Evolutionary conservation across 1,140 invertebrate genomes (phyloP), one percentile per base, ranked within the genome.

Genomic region (Heliconius nattereri): DNA sequence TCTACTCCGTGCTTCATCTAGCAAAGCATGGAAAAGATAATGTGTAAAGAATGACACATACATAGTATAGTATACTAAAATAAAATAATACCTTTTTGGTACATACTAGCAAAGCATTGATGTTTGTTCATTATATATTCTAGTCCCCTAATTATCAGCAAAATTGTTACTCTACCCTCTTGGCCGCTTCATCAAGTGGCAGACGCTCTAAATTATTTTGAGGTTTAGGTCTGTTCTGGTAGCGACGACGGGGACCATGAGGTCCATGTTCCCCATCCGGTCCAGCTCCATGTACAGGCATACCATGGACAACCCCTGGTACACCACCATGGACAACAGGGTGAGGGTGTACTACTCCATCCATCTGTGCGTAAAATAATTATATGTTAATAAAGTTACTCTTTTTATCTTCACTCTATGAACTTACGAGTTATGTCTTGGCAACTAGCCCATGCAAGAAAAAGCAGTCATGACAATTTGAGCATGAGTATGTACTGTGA

Each of bases 121-220:
- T 11, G 40, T 35, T 20, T 52, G 3, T 20, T 45, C 13, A 45
- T 45, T 45, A 16, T 16, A 45, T 45, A 45, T 35, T 35, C 29
- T 45, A 13, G 0, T 52, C 49, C 49, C 7, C 16, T 52, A 19
- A 52, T 52, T 52, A 52, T 52, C 7, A 73, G 60, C 73, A 23
- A 74, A 45, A 74, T 11, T 71, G 16, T 76, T 20, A n/a, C 54
- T 40, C 84, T 88, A 95, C 94, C 84, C 92, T 90, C 75, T 95
- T 95, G 82, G 94, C 94, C 78, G 94, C 94, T 86, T 95, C 94
- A 85, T 94, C 93, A 11, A 95, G 83, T 7, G 94, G 94, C 57
- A 95, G 80, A 19, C 92, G 85, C 52, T 95, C 93, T 37, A 90
- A 78, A 76, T 91, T 93, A 78, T 86, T 92, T 3, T 85, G 81